Base-by-base conservation (phyloP, 2,113 vertebrate species). In the Sceloporus undulatus region DNA sequence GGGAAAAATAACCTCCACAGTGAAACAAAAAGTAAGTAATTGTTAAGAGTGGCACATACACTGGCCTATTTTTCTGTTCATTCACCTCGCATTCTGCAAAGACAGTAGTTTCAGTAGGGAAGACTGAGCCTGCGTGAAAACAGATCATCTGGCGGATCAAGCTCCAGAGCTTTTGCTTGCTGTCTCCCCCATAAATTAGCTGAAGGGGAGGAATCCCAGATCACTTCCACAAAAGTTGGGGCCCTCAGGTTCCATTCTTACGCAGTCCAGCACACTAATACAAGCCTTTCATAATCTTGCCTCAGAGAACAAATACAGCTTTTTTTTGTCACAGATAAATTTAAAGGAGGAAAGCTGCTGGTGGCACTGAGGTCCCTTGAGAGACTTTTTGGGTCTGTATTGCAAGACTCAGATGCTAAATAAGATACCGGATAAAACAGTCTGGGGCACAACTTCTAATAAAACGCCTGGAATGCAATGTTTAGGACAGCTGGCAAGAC, bases 401-500 rank as follows among this genome's bases (percentile, higher is more conserved):
- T 59, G 25, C 16, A 73, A 27, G 29, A 40, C 27, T 25, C 42
- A 76, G 52, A 52, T 18, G 56, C 40, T 38, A 52, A 62, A 9
- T 1, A 25, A 78, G 23, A 14, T 1, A 71, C 6, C 8, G 62
- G 5, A 48, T 66, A 38, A 14, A 27, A 83, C 82, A 71, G 29
- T 71, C 34, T 9, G 62, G 29, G 81, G 27, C 89, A 52, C 0
- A 1, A 71, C 42, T 54, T 25, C 59, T 34, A 89, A 85, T 65
- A 19, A 40, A 90, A 81, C 59, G 59, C 73, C 52, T 59, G 71
- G n/a, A 84, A 42, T n/a, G 34, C 25, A n/a, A 29, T 23, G 11
- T 25, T 65, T 82, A 87, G 75, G 66, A 82, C 71, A 68, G 76
- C 9, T 25, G 83, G 9, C 25, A 93, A 88, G 56, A 14, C 85